phyloP scores from a whole-genome alignment of 1,140 invertebrate genomes.

The Drosophila hydei region DNA sequence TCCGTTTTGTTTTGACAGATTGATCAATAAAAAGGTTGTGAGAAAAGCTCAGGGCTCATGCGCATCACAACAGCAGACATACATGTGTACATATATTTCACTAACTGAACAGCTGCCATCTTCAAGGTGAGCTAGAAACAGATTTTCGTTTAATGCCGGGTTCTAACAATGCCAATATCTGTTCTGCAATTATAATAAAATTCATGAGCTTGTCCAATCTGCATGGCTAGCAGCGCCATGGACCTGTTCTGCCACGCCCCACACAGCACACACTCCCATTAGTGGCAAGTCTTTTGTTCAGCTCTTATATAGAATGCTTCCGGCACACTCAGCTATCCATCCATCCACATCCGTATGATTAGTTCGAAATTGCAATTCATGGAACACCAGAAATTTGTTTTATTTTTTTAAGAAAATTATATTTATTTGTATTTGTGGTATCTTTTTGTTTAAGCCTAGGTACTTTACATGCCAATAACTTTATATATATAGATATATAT shows the following conservation, averaged over 20 bases:
- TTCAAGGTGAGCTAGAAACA: constrained; percentile 65
- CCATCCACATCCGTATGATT: constrained; percentile 11
- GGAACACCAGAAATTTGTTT: constrained; percentile 16
- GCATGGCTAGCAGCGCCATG: constrained; percentile 25
- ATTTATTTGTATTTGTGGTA: constrained; percentile 63
- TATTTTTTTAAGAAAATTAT: constrained; percentile 58
- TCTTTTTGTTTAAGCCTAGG: constrained; percentile 55
- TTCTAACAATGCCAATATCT: constrained; percentile 34
- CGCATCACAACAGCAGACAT: constrained; percentile 1
- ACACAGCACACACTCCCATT: constrained; percentile 3
- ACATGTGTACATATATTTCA: neutral
- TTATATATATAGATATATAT: constrained; percentile 49
- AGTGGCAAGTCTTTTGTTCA: constrained; percentile 10
- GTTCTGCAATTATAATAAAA: constrained; percentile 48
- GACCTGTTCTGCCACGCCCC: constrained; percentile 44
- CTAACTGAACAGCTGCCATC: constrained; percentile 35
- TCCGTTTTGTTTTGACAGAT: constrained; percentile 66
- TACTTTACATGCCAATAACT: constrained; percentile 69
- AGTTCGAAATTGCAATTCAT: constrained; percentile 28
- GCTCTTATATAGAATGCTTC: constrained; percentile 27
- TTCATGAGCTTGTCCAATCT: constrained; percentile 61
- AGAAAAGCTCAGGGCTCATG: constrained; percentile 43
- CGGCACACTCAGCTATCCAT: constrained; percentile 7
- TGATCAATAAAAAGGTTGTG: constrained; percentile 70
- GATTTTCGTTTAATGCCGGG: constrained; percentile 37